Percentiles rank a stretch among this genome's conserved stretches.
Evolutionary conservation across 2,888 invertebrate genomes (phyloP).

Genomic region (Volucella inflata): DNA sequence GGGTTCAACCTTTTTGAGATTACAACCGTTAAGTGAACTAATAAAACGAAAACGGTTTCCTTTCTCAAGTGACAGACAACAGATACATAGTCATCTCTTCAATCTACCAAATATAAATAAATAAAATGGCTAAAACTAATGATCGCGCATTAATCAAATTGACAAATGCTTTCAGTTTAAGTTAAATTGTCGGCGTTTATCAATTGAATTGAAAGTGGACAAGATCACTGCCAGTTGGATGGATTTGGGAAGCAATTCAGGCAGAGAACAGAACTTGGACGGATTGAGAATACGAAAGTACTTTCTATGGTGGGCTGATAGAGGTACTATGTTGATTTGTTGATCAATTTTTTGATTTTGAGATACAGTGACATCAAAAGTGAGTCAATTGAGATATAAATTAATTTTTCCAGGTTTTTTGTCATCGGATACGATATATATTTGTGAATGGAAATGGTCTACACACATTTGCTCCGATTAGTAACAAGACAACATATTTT

Average conservation of each 20-base stretch:
- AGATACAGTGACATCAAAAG: no score
- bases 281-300: constrained; percentile 16
- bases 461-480: no score
- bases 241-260: constrained; percentile 2
- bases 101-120: constrained; percentile 52
- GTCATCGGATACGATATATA: no score
- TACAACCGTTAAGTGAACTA: constrained; percentile 59
- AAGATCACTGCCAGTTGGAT: neutral
- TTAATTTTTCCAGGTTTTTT: no score
- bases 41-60: constrained; percentile 67
- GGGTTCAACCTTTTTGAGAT: constrained; percentile 52
- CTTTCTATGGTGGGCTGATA: neutral
- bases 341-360: no score
- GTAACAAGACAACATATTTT: no score
- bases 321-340: no score
- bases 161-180: constrained; percentile 70
- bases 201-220: neutral
- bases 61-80: constrained; percentile 68
- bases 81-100: constrained; percentile 62
- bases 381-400: no score
- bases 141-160: constrained; percentile 69
- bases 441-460: no score
- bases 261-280: constrained; percentile 2
- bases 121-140: constrained; percentile 43
- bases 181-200: constrained; percentile 55